phyloP scores from a whole-genome alignment of 2,113 vertebrate genomes.

The Quiscalus mexicanus region DNA sequence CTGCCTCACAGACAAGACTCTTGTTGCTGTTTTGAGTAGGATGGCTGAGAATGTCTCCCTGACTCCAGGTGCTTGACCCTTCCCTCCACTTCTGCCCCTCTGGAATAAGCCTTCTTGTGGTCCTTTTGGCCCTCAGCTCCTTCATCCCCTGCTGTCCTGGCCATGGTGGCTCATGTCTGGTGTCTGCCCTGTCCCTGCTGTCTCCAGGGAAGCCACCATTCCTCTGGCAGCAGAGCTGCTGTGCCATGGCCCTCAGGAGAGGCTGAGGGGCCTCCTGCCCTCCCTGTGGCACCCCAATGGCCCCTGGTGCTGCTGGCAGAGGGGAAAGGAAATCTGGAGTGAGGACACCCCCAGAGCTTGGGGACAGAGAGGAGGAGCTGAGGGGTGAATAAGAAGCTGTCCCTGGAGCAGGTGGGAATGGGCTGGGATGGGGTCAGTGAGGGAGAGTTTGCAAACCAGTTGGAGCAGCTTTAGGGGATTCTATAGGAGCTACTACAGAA shows the following conservation, averaged over 20 bases:
- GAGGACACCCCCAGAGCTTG: background rate
- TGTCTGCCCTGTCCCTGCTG: background rate
- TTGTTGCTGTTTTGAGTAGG: background rate
- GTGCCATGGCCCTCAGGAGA: background rate
- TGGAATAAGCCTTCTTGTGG: background rate
- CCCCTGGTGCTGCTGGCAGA: background rate
- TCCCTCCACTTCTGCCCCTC: background rate
- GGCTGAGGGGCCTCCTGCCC: background rate
- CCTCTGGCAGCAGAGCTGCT: background rate
- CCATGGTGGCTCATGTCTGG: accelerated
- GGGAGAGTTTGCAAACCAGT: background rate
- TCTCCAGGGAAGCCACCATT: accelerated
- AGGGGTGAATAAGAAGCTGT: background rate
- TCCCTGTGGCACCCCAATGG: background rate
- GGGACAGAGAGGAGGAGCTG: background rate
- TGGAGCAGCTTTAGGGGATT: background rate
- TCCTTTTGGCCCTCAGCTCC: background rate
- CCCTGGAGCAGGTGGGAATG: background rate
- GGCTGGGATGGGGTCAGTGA: background rate
- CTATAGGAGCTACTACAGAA: background rate
- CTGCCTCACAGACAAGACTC: accelerated
- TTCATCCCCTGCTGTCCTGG: background rate
- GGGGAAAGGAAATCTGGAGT: background rate
- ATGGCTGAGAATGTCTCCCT: background rate
- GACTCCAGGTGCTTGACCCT: background rate